Conservation (phyloP, 1,140 invertebrate genomes). For the Bombus balteatus region DNA sequence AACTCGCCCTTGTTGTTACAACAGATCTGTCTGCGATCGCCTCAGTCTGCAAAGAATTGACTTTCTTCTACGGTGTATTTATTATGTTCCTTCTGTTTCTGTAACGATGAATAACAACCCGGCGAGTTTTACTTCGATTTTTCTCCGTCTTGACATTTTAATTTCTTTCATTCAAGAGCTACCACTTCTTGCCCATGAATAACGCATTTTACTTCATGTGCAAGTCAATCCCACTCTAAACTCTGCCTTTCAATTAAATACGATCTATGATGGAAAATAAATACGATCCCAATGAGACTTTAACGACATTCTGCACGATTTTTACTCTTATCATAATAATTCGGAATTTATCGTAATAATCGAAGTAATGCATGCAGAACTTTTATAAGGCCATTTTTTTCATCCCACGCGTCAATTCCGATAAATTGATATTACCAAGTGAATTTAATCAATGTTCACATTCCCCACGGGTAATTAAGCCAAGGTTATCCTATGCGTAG, state of each 20-base stretch:
- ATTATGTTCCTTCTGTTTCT: background rate
- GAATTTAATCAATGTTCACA: background rate
- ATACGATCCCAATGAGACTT: background rate
- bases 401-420: background rate
- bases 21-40: background rate
- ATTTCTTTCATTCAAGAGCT: background rate
- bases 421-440: background rate
- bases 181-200: slow-evolving; percentile 9
- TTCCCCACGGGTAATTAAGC: background rate
- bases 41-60: background rate
- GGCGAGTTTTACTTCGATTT: background rate
- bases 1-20: background rate
- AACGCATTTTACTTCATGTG: background rate
- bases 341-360: too few relatives aligned
- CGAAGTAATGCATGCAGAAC: too few relatives aligned
- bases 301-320: background rate
- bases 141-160: background rate
- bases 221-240: background rate
- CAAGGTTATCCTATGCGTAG: background rate
- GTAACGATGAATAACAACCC: background rate
- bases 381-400: background rate
- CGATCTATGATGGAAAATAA: too few relatives aligned
- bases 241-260: background rate
- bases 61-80: background rate
- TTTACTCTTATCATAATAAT: background rate